Conservation (phyloP, 1,140 invertebrate species). For the Danaus melanippus region DNA sequence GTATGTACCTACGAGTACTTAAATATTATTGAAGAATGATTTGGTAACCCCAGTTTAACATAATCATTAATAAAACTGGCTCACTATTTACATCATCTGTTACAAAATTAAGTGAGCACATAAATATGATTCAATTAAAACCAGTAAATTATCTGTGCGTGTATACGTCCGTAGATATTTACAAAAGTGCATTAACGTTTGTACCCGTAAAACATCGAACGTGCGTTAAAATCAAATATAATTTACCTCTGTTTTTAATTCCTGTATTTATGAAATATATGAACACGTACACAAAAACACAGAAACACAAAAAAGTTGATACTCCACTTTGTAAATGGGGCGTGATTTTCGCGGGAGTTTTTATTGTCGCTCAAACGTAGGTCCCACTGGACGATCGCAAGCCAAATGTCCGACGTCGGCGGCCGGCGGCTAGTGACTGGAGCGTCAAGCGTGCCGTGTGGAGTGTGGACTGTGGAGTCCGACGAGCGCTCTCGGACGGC, state of each 20-base stretch:
- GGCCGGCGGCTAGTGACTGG: slow-evolving; percentile 9
- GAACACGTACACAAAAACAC: slow-evolving; percentile 37
- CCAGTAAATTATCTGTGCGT: no score
- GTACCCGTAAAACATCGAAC: slow-evolving; percentile 7
- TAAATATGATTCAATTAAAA: no score
- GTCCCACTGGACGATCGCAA: slow-evolving; percentile 20
- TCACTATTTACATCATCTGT: no score
- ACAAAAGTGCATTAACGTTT: no score
- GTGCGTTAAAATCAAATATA: slow-evolving; percentile 34
- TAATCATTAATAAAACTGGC: no score
- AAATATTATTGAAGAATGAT: no score
- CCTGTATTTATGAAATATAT: slow-evolving; percentile 26
- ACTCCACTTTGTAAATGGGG: slow-evolving; percentile 26
- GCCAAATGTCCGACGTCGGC: slow-evolving; percentile 19
- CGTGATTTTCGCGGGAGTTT: slow-evolving; percentile 30
- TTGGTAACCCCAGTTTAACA: no score
- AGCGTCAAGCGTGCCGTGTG: no score
- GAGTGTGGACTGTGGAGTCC: no score
- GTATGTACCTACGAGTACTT: no score
- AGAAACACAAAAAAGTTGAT: slow-evolving; percentile 38
- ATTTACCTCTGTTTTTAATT: slow-evolving; percentile 44
- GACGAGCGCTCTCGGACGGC: neutral
- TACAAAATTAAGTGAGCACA: no score
- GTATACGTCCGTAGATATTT: no score
- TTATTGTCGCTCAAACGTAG: slow-evolving; percentile 17